A percentile compares a stretch with the other conserved stretches of the same genome.
phyloP scores from a whole-genome alignment of 2,888 invertebrate species.

The Onthophagus sagittarius region DNA sequence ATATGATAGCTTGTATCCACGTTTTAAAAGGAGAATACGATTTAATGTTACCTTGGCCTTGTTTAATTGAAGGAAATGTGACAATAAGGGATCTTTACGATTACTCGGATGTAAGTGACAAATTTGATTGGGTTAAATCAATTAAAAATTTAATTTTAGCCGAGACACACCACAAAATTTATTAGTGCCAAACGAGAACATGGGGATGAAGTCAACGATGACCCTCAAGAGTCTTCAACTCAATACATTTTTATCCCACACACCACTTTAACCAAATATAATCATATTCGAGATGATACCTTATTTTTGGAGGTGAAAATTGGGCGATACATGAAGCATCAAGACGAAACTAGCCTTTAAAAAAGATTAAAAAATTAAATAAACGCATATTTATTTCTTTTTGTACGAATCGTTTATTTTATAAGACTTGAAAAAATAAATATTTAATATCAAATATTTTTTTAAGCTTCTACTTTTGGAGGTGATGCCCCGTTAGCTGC shows the following conservation, averaged over 20 bases:
- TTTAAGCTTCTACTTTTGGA: not conserved
- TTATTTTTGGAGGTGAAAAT: constrained; percentile 59
- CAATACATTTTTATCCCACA: constrained; percentile 67
- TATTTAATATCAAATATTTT: constrained; percentile 2
- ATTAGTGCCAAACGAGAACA: constrained; percentile 55
- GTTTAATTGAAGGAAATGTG: constrained; percentile 62
- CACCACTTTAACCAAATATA: constrained; percentile 57
- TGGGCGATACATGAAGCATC: constrained; percentile 29
- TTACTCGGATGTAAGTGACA: constrained; percentile 35
- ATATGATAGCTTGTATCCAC: constrained; percentile 65
- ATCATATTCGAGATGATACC: constrained; percentile 58
- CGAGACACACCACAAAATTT: constrained; percentile 61
- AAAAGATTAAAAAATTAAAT: not conserved
- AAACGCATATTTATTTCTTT: not conserved
- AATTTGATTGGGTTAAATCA: not conserved
- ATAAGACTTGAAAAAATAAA: not conserved
- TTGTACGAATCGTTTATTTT: not conserved
- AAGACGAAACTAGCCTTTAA: constrained; percentile 29
- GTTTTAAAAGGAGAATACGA: constrained; percentile 70
- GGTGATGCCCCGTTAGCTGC: not conserved
- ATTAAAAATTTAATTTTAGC: constrained; percentile 41
- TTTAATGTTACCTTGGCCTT: constrained; percentile 69
- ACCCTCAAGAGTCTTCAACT: constrained; percentile 48
- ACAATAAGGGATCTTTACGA: constrained; percentile 58
- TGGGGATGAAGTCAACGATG: constrained; percentile 47